phyloP scores from a whole-genome alignment of 2,113 vertebrate species.

The Pongo pygmaeus region DNA sequence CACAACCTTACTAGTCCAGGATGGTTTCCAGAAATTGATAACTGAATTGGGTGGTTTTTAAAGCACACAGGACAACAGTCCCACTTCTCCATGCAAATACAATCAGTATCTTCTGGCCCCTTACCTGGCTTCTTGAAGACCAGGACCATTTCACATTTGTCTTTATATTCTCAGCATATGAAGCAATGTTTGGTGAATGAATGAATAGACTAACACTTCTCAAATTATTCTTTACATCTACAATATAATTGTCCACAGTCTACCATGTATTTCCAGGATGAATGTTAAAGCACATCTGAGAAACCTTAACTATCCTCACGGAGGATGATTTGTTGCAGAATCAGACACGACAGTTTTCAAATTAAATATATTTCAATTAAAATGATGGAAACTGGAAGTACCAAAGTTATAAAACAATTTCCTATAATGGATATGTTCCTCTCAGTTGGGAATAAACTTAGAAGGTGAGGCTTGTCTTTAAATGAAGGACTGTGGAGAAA shows the following conservation, averaged over 20 bases:
- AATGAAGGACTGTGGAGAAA: not conserved
- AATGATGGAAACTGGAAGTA: not conserved
- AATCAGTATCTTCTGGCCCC: not conserved
- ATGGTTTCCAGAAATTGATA: not conserved
- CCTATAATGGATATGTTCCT: not conserved
- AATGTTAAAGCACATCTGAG: not conserved
- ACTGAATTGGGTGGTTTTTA: not conserved
- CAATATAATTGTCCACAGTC: not conserved
- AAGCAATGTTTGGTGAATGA: not conserved
- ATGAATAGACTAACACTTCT: not conserved
- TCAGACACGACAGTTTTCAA: not conserved
- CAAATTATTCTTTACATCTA: not conserved
- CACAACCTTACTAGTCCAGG: not conserved
- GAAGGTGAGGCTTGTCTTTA: not conserved
- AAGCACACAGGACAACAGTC: not conserved
- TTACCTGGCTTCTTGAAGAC: not conserved
- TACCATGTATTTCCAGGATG: not conserved
- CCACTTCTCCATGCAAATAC: not conserved
- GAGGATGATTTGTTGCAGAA: not conserved
- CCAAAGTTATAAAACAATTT: not conserved
- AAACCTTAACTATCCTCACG: not conserved
- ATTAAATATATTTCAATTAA: constrained; percentile 15
- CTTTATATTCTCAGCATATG: not conserved
- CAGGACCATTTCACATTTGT: not conserved
- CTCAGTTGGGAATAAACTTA: not conserved